Evolutionary conservation across 2,888 invertebrate species (phyloP), one percentile per base, ranked within the genome.

Genomic region (Digitonthophagus gazella): DNA sequence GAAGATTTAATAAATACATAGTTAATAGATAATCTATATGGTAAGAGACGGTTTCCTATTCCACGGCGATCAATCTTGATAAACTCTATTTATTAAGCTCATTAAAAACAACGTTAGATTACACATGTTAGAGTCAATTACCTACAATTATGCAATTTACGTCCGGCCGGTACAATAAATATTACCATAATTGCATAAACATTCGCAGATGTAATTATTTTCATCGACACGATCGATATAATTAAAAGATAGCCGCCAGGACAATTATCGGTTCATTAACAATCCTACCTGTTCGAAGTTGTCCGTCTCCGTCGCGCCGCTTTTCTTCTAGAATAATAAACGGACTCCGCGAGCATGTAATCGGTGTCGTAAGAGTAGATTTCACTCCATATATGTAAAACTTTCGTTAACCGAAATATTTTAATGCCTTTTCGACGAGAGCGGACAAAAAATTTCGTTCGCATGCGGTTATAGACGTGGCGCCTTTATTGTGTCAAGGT

Each of bases 301-400:
- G 18, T 18, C 61, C 20, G 61, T 61, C 61, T n/a, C 20, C 20
- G 18, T 61, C 20, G 18, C 16, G 16, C 61, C 18, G 16, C 61
- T 19, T 16, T 61, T 61, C 61, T 19, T 61, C 61, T 61, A 61
- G 61, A 61, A 61, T 61, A 61, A 61, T 61, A 20, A 61, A 18
- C 61, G 61, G 14, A 16, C 19, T 18, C 19, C 8, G 61, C 28
- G 44, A 56, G 55, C 18, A 66, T 67, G 66, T 66, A 70, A 70
- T 70, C 67, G 66, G 68, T 72, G 70, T 74, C 69, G 72, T 71
- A 71, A 72, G 65, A 68, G 67, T 69, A 70, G 71, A 69, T 75
- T 75, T 75, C 75, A 73, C 75, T 75, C 75, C 75, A 73, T 75
- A 75, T 75, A 75, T 70, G 74, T 70, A 67, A 71, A 72, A 73